Evolutionary conservation across 2,797 vertebrate genomes (phyloP).

Genomic region (Sebastes flavidus): DNA sequence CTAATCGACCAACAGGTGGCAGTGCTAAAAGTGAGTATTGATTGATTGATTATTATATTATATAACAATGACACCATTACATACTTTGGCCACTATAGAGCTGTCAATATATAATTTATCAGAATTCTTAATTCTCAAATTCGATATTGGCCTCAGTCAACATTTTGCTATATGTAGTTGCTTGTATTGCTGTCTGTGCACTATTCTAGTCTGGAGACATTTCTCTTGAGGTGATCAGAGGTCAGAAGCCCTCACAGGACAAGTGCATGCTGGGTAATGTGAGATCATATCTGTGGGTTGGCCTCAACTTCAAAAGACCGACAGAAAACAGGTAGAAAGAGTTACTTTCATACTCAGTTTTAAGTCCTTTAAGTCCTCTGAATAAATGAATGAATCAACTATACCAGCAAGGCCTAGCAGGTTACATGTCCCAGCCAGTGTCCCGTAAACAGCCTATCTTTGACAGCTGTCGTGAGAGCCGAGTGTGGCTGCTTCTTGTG

Average conservation of each 20-base stretch:
- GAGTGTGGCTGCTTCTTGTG: constrained; percentile 57
- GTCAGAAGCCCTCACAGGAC: constrained; percentile 12
- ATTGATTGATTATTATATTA: background rate
- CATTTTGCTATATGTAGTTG: background rate
- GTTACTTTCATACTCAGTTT: background rate
- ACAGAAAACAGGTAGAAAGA: background rate
- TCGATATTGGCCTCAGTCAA: background rate
- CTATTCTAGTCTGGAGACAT: constrained; percentile 25
- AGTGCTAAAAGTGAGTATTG: background rate
- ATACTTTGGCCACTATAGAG: background rate
- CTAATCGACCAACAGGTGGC: no score
- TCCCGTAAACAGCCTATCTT: constrained; percentile 53
- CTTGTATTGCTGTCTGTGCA: background rate
- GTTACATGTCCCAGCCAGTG: constrained; percentile 25
- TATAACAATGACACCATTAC: background rate
- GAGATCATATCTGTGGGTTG: background rate
- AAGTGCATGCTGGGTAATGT: constrained; percentile 25
- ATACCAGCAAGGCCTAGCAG: constrained; percentile 3
- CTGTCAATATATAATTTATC: background rate
- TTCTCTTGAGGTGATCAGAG: constrained; percentile 1
- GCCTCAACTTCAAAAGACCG: background rate
- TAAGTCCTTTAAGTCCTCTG: background rate
- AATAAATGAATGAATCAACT: background rate
- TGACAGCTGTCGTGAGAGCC: constrained; percentile 69
- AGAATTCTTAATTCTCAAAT: background rate